phyloP scores from a whole-genome alignment of 2,113 vertebrate species.

The Pogonocichla stellata region DNA sequence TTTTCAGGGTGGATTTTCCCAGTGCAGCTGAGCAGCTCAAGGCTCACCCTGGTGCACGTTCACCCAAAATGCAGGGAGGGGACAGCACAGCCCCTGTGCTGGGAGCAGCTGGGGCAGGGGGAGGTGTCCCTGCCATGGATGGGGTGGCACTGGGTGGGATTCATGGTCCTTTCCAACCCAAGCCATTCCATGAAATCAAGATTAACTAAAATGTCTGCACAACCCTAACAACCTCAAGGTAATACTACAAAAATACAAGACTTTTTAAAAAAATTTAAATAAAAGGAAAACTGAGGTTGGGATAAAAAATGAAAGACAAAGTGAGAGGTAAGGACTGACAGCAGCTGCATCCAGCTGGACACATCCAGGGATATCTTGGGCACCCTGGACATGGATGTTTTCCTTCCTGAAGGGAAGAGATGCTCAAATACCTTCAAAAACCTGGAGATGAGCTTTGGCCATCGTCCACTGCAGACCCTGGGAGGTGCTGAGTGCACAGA shows the following conservation, averaged over 20 bases:
- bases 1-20: neutral
- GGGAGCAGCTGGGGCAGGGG: neutral
- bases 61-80: accelerated
- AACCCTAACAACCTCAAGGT: neutral
- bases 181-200: neutral
- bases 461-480: accelerated
- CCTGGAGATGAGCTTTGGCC: accelerated
- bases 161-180: neutral
- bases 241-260: neutral
- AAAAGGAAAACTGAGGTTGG: neutral
- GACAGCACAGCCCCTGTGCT: neutral
- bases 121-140: neutral
- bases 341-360: neutral
- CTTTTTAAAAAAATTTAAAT: neutral
- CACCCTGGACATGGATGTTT: accelerated
- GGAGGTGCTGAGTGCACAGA: accelerated
- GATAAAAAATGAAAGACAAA: too few relatives aligned
- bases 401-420: neutral
- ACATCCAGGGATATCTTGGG: accelerated
- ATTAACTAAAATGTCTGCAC: neutral
- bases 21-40: neutral
- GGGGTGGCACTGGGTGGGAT: accelerated
- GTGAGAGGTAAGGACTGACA: neutral
- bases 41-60: accelerated
- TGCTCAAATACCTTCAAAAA: accelerated